A percentile compares a stretch with the other conserved stretches of the same genome.
These are phyloP conservation scores for Helostoma temminkii DNA, from an alignment of 2,797 vertebrate genomes.

Conservation along the genomic window DNA sequence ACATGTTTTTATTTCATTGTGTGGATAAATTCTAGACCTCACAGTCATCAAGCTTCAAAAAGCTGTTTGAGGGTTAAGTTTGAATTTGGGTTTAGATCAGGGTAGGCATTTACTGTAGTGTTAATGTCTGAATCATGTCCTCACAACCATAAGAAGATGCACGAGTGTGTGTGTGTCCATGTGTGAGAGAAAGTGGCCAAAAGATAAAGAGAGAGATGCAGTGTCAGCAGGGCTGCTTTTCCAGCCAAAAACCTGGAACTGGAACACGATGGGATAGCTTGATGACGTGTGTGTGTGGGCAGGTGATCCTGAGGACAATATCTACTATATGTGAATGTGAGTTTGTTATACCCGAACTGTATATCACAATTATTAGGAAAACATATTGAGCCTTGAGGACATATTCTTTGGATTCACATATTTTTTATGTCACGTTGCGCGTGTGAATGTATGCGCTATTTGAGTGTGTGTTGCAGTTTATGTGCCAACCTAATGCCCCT, in stretches of 20 bases:
- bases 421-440: slow-evolving; percentile 11
- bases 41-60: no score
- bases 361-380: slow-evolving; percentile 5
- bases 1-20: neutral
- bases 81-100: no score
- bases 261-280: neutral
- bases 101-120: no score
- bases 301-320: neutral
- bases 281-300: slow-evolving; percentile 1
- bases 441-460: slow-evolving; percentile 14
- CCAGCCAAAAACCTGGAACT: slow-evolving; percentile 22
- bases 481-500: slow-evolving; percentile 53
- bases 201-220: slow-evolving; percentile 40
- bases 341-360: slow-evolving; percentile 16
- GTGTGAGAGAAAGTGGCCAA: neutral
- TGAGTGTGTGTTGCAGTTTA: slow-evolving; percentile 43
- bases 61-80: no score
- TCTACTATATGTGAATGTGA: neutral
- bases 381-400: slow-evolving; percentile 35
- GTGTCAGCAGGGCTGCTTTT: slow-evolving; percentile 53
- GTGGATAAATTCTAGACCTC: no score
- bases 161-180: slow-evolving; percentile 6
- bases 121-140: no score
- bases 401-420: slow-evolving; percentile 29
- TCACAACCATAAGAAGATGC: no score